Evolutionary conservation across 2,888 invertebrate species (phyloP), one percentile per base, ranked within the genome.

Genomic region (Neria commutata): DNA sequence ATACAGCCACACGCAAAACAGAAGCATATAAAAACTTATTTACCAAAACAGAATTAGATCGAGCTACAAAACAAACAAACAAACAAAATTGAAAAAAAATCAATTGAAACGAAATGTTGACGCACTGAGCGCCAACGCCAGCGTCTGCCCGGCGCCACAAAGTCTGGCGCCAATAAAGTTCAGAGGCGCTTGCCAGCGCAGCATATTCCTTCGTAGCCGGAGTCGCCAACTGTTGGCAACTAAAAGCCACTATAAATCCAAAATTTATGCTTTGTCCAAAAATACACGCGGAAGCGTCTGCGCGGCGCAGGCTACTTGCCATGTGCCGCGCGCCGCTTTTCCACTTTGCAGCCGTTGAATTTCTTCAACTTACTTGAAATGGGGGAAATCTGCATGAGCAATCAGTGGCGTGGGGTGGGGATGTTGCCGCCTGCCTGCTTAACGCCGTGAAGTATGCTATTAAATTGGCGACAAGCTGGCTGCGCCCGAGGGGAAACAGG

Each of bases 101-200:
- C 21, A 5, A 42, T 42, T 42, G 19, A 42, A 21, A 42, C 42
- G 19, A 3, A 14, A 19, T 42, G 42, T 42, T 19, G 17, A 42
- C 42, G 42, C 21, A 42, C 42, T 42, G n/a, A n/a, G n/a, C n/a
- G n/a, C n/a, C n/a, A n/a, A n/a, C n/a, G n/a, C n/a, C n/a, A n/a
- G n/a, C 19, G 42, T 37, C 42, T 8, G 42, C 42, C 19, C 64
- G 70, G 66, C 69, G 76, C 72, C 76, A 74, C 69, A 61, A 70
- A 69, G 76, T 73, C 76, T 74, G 77, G 76, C 75, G 77, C 76
- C 77, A 73, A 74, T 71, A 73, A 75, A 75, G 71, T 74, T 74
- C 73, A 68, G 70, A 72, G 70, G 68, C 72, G 73, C 74, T 73
- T 72, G 37, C 37, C 37, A 37, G 37, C 37, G 29, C 29, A 29